Percentiles rank a stretch among this genome's conserved stretches.
phyloP scores from a whole-genome alignment of 2,888 invertebrate genomes.

The Drosophila niveifrons region DNA sequence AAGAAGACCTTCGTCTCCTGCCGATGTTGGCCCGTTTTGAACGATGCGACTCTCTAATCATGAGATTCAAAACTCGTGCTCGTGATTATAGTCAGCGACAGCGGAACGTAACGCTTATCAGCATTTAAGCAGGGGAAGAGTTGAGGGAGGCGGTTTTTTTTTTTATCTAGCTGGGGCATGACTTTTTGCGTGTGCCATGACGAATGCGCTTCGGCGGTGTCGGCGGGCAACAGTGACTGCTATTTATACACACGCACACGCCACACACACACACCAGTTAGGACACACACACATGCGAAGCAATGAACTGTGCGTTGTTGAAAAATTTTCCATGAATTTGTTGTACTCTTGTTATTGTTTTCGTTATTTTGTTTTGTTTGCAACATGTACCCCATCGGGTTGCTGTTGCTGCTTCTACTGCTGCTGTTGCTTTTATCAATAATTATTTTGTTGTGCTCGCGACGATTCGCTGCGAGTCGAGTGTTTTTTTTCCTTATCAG shows the following conservation, averaged over 20 bases:
- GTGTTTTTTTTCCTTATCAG: conserved; percentile 69
- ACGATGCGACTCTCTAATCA: conserved; percentile 63
- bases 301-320: conserved; percentile 75
- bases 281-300: conserved; percentile 25
- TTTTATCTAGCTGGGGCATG: conserved; percentile 75
- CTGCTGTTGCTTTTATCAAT: conserved; percentile 72
- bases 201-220: conserved; percentile 55
- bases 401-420: conserved; percentile 3
- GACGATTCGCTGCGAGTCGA: conserved; percentile 47
- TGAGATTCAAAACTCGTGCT: conserved; percentile 76
- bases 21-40: conserved; percentile 4
- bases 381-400: conserved; percentile 47
- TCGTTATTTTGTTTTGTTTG: conserved; percentile 54
- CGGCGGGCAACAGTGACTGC: conserved; percentile 46
- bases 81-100: conserved; percentile 53
- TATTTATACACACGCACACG: conserved; percentile 48
- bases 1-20: conserved; percentile 16
- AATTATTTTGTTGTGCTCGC: conserved; percentile 80
- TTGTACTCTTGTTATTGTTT: conserved; percentile 39
- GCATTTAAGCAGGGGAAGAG: neutral
- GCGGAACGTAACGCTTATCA: conserved; percentile 56
- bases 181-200: conserved; percentile 79
- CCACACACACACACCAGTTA: neutral
- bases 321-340: conserved; percentile 79
- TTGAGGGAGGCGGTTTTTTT: conserved; percentile 48